A percentile compares a stretch with the other conserved stretches of the same genome.
These are phyloP conservation scores for Spodoptera picta DNA, from an alignment of 2,888 invertebrate genomes.

Conservation along the genomic window DNA sequence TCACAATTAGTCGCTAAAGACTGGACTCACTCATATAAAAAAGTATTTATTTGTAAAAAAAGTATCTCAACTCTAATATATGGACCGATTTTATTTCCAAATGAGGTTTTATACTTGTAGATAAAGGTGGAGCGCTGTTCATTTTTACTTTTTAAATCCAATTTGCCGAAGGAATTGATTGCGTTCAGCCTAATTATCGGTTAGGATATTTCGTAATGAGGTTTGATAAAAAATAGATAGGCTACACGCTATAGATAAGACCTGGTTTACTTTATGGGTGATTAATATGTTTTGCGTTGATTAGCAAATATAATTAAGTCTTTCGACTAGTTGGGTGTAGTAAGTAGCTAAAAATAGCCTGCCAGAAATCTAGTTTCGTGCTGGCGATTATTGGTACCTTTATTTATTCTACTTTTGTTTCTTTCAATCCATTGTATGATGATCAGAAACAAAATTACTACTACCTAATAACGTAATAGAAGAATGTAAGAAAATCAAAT, in stretches of 20 bases:
- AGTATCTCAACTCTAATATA: conserved; percentile 63
- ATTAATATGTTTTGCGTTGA: conserved; percentile 16
- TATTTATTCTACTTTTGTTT: too few species aligned
- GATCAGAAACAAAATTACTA: too few species aligned
- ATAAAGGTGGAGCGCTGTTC: conserved; percentile 61
- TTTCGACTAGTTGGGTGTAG: not conserved
- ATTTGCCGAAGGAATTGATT: conserved; percentile 62
- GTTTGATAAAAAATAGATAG: conserved; percentile 46
- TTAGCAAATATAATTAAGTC: conserved; percentile 14
- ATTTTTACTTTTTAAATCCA: conserved; percentile 57
- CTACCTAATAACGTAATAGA: too few species aligned
- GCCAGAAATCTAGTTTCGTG: too few species aligned
- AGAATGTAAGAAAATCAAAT: too few species aligned
- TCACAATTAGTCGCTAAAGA: conserved; percentile 84
- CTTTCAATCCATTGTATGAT: too few species aligned
- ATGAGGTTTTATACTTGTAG: conserved; percentile 69
- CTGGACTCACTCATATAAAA: conserved; percentile 73
- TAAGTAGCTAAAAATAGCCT: too few species aligned
- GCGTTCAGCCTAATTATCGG: conserved; percentile 59
- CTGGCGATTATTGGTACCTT: too few species aligned
- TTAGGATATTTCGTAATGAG: conserved; percentile 54
- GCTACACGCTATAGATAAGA: conserved; percentile 27
- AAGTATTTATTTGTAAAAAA: conserved; percentile 64
- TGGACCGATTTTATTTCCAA: conserved; percentile 73
- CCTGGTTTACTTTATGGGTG: conserved; percentile 24